Base-by-base conservation (phyloP, 1,140 invertebrate species). In the Luehdorfia chinensis region DNA sequence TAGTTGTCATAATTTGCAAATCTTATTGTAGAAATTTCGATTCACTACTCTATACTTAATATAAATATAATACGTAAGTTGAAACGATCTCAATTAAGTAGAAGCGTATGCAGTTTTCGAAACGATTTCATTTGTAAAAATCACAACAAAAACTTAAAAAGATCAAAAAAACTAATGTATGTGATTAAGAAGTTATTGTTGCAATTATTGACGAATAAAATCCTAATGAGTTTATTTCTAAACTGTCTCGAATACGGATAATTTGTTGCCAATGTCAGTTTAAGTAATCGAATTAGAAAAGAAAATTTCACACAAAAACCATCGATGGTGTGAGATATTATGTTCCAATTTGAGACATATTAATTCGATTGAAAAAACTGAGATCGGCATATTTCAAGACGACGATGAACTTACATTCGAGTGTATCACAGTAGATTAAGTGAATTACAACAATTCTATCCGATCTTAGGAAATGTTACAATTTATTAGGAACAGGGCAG, bases 401-500 rank as follows among this genome's bases (percentile, higher is more conserved):
- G 2, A 3, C 2, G 19, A 21, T 21, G 6, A 21, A 3, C n/a
- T 6, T 3, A 21, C 6, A 21, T 21, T 21, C 19, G 6, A 21
- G 19, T 15, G 37, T 59, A 62, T 57, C 62, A 61, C 72, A 84
- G 73, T 84, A 75, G 76, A 80, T 86, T 86, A 83, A 62, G 62
- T 66, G 65, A 76, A 80, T 71, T 59, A 68, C 60, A 78, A 68
- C 34, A 50, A 52, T 43, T 2, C 43, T 50, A 54, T 61, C 54
- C 56, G 63, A 71, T 68, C 64, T 69, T 61, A 80, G 57, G 60
- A 59, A 65, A 66, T 61, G 67, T 61, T 71, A 71, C 68, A 75
- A 80, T 77, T 76, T 75, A 77, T 63, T 86, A 86, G 83, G 83
- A 86, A 86, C 83, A 77, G 69, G 52, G 60, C 60, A 76, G 72